Conservation (phyloP, 2,888 invertebrate species). For the Drosophila melanosoma region DNA sequence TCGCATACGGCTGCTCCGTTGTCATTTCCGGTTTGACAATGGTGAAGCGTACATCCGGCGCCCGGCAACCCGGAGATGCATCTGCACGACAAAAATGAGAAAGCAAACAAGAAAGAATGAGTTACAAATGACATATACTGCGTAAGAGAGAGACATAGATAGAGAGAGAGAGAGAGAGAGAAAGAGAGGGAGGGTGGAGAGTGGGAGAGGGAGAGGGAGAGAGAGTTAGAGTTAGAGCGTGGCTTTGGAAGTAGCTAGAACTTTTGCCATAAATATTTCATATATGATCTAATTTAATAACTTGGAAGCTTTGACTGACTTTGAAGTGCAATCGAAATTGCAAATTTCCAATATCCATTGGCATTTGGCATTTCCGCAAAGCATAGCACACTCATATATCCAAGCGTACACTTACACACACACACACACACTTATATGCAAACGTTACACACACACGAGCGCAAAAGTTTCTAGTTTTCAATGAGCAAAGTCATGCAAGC, state of each 20-base stretch:
- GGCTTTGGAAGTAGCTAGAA: constrained; percentile 29
- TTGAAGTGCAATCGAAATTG: constrained; percentile 78
- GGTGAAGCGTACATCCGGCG: constrained; percentile 84
- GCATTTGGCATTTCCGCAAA: constrained; percentile 64
- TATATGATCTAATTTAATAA: constrained; percentile 78
- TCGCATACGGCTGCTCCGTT: constrained; percentile 84
- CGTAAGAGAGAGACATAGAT: not conserved
- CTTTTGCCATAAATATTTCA: constrained; percentile 75
- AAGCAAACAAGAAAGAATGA: not conserved
- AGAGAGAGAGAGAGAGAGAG: not conserved
- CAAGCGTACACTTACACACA: constrained; percentile 3
- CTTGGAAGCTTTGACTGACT: constrained; percentile 70
- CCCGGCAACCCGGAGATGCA: constrained; percentile 84
- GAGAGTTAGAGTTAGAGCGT: not conserved
- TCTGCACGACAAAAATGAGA: constrained; percentile 65
- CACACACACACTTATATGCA: constrained; percentile 10
- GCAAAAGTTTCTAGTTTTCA: constrained; percentile 58
- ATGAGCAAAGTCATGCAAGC: constrained; percentile 60
- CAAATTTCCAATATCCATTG: constrained; percentile 77
- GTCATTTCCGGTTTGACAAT: constrained; percentile 83
- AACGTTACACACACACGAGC: constrained; percentile 4
- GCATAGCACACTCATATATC: constrained; percentile 6
- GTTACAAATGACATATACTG: constrained; percentile 1
- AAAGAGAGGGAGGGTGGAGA: not conserved
- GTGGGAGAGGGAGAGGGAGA: not conserved